phyloP scores from a whole-genome alignment of 1,140 invertebrate genomes.

The Caenorhabditis latens region DNA sequence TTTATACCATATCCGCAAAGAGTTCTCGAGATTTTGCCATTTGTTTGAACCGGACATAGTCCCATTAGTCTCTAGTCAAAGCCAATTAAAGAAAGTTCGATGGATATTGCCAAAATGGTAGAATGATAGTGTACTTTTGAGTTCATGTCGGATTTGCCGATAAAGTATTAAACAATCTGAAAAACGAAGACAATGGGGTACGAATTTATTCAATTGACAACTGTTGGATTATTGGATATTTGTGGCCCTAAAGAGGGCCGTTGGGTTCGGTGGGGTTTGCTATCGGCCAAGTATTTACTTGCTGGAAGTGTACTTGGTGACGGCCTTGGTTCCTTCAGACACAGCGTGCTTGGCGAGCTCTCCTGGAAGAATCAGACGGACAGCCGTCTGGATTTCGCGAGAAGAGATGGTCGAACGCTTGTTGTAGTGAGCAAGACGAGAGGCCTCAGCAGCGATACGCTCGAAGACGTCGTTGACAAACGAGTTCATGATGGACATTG shows the following conservation, averaged over 20 bases:
- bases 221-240: neutral
- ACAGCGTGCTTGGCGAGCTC: slow-evolving; percentile 79
- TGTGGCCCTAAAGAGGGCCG: slow-evolving; percentile 72
- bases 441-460: slow-evolving; percentile 83
- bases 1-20: too few relatives aligned
- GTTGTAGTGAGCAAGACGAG: slow-evolving; percentile 84
- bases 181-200: too few relatives aligned
- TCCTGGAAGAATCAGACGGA: slow-evolving; percentile 74
- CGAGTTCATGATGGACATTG: slow-evolving; percentile 83
- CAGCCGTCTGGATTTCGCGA: slow-evolving; percentile 76
- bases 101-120: too few relatives aligned
- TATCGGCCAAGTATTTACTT: slow-evolving; percentile 31
- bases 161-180: too few relatives aligned
- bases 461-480: slow-evolving; percentile 84
- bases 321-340: slow-evolving; percentile 79
- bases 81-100: too few relatives aligned
- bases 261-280: slow-evolving; percentile 78
- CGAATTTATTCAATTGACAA: too few relatives aligned
- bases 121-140: too few relatives aligned
- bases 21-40: too few relatives aligned
- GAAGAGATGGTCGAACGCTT: slow-evolving; percentile 81
- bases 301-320: slow-evolving; percentile 78
- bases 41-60: too few relatives aligned
- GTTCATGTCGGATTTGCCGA: too few relatives aligned
- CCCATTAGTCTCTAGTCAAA: too few relatives aligned